These are phyloP conservation scores for Hymenopus coronatus DNA, from an alignment of 2,888 invertebrate genomes.

Conservation along the genomic window DNA sequence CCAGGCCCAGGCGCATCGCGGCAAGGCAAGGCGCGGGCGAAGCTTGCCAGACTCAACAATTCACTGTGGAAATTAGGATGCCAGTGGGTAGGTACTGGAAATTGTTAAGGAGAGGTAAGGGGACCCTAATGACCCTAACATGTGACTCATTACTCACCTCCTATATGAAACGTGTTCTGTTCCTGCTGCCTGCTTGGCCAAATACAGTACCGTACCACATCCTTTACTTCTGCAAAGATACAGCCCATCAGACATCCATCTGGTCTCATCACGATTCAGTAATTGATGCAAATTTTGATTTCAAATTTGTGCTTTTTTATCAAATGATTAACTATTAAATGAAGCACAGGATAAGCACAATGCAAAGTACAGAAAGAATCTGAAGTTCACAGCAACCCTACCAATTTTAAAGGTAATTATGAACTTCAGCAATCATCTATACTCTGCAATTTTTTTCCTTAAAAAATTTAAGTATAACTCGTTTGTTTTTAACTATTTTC, in stretches of 20 bases:
- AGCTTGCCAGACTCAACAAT: constrained; percentile 16
- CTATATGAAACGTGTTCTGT: constrained; percentile 10
- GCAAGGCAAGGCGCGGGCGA: neutral
- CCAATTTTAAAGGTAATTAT: neutral
- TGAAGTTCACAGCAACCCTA: neutral
- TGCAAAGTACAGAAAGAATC: neutral
- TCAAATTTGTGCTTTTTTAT: neutral
- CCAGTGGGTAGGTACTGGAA: neutral
- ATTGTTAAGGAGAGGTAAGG: neutral
- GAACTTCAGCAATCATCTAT: neutral
- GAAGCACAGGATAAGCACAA: neutral
- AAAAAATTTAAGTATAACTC: neutral
- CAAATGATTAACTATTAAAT: neutral
- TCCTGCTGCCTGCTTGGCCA: constrained; percentile 29
- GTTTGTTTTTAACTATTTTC: neutral
- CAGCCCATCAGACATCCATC: constrained; percentile 37
- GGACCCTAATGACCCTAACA: constrained; percentile 16
- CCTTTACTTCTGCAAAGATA: constrained; percentile 42
- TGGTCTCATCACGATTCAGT: neutral
- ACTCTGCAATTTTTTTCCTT: neutral
- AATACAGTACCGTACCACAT: constrained; percentile 31
- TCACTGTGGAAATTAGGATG: neutral
- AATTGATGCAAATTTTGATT: neutral
- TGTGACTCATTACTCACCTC: constrained; percentile 29
- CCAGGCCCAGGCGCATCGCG: neutral